Conservation (phyloP, 2,888 invertebrate genomes). For the Steinernema hermaphroditum region DNA sequence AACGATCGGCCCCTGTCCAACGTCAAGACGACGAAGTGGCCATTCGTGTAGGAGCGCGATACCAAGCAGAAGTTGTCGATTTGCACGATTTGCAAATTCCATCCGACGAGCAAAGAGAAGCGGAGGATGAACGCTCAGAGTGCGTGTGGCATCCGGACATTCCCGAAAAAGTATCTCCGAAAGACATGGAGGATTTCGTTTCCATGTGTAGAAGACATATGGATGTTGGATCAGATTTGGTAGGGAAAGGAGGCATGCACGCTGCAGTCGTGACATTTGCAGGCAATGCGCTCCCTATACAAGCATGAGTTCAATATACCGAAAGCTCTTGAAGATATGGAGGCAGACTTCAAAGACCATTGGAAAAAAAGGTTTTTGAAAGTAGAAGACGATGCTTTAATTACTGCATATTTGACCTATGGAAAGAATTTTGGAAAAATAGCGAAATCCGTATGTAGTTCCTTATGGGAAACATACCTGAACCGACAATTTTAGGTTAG, state of each 20-base stretch:
- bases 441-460: neutral
- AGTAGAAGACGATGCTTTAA: neutral
- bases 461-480: neutral
- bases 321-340: neutral
- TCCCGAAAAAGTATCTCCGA: neutral
- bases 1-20: no score
- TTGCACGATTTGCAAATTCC: neutral
- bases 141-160: neutral
- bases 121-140: neutral
- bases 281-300: conserved; percentile 2
- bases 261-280: neutral
- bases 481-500: neutral
- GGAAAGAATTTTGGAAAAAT: conserved; percentile 9
- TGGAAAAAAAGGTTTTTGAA: neutral
- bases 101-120: neutral
- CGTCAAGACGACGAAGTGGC: neutral
- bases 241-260: no score
- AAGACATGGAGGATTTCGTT: neutral
- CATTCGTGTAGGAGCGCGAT: neutral
- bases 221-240: neutral
- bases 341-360: neutral
- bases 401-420: neutral
- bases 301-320: neutral
- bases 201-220: neutral
- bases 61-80: conserved; percentile 12